Evolutionary conservation across 2,113 vertebrate genomes (phyloP), one percentile per base, ranked within the genome.

Genomic region (Chiloscyllium plagiosum): DNA sequence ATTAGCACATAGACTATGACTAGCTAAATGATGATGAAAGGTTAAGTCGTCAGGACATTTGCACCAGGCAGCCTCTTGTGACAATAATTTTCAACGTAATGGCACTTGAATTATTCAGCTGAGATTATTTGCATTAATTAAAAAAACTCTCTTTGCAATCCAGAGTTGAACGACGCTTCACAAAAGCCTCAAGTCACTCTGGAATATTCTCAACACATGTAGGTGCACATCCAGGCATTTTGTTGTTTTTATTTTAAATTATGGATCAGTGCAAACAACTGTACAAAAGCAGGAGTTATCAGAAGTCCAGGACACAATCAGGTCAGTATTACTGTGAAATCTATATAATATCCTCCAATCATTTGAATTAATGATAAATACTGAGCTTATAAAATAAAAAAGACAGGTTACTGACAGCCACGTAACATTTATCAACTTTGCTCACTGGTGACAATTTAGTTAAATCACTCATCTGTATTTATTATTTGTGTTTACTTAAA

Each of bases 181-280:
- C 66, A 70, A 70, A 50, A 70, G 89, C 89, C 89, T 93, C 69
- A 33, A 50, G n/a, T 52, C 3, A 26, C 68, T 76, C 42, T 72
- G 69, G 94, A 70, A 70, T 95, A 69, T 95, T 76, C 26, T 61
- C 94, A 72, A 95, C 94, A 95, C 37, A 72, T 95, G 94, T 47
- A 95, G 72, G 37, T 13, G 24, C 26, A 42, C 42, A 72, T 89
- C 52, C 13, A 37, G 68, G 20, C 66, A 94, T 94, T 95, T 95
- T 95, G 42, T 95, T 72, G 50, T 72, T 95, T 95, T 95, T 95
- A 95, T 95, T 95, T 95, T 95, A 95, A 95, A 95, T 95, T 95
- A 95, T 76, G 68, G 94, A 95, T 95, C 94, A 95, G 94, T 95
- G 94, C 94, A 95, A 95, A 95, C 94, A 95, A 95, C 94, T 95